Conservation (phyloP, 30 jellyfish, hydroid and myxozoan species). For the Aurelia sp. region DNA sequence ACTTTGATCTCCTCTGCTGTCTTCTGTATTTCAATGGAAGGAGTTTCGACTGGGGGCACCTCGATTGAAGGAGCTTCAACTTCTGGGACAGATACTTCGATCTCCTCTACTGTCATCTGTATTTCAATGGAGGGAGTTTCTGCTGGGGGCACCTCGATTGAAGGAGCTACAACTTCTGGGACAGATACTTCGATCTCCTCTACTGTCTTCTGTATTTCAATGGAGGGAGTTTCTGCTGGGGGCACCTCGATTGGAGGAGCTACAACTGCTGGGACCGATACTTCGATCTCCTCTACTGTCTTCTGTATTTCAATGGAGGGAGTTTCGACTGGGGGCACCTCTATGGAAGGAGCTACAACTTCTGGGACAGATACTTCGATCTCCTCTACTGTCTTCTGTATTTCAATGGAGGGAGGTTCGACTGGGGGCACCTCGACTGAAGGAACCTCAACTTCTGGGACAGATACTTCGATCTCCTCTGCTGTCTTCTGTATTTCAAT, state of each 20-base stretch:
- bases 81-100: background rate
- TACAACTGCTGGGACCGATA: background rate
- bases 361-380: background rate
- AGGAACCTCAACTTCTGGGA: background rate
- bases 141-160: constrained; percentile 3
- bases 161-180: constrained; percentile 2
- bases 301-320: too few relatives aligned
- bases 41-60: background rate
- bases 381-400: background rate
- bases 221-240: background rate
- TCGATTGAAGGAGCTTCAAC: background rate
- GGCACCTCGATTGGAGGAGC: constrained; percentile 10
- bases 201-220: background rate
- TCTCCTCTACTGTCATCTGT: background rate
- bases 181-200: background rate
- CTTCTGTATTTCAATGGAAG: background rate
- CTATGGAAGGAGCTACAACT: background rate
- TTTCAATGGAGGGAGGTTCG: background rate
- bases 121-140: constrained; percentile 8
- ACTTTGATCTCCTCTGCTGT: background rate
- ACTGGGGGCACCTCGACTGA: too few relatives aligned
- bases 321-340: background rate
- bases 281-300: background rate
- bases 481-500: too few relatives aligned
- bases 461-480: background rate